phyloP scores from a whole-genome alignment of 2,888 invertebrate genomes.

The Heteromurus nitidus region DNA sequence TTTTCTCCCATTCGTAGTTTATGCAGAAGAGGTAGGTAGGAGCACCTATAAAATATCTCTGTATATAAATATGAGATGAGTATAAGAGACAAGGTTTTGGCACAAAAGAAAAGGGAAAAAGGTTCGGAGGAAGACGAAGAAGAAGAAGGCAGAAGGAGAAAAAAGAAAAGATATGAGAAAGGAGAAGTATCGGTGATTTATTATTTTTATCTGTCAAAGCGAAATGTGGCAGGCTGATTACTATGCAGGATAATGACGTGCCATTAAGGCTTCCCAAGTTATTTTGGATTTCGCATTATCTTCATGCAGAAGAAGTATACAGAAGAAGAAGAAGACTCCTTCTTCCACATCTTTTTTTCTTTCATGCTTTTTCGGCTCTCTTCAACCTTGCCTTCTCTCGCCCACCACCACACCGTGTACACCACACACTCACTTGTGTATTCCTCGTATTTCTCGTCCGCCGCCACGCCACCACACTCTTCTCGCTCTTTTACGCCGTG shows the following conservation, averaged over 20 bases:
- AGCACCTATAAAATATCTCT: neutral
- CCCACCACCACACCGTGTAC: too few species aligned
- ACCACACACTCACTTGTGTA: conserved; percentile 56
- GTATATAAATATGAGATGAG: conserved; percentile 41
- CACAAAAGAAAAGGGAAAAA: conserved; percentile 50
- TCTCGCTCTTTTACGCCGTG: neutral
- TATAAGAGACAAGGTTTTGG: conserved; percentile 58
- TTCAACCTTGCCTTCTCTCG: neutral
- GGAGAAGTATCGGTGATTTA: conserved; percentile 73
- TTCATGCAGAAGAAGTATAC: conserved; percentile 40
- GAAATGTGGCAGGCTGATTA: conserved; percentile 74
- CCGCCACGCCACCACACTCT: conserved; percentile 21
- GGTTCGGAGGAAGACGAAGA: conserved; percentile 25
- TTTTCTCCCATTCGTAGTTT: too few species aligned
- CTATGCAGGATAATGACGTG: conserved; percentile 74
- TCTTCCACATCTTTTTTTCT: too few species aligned
- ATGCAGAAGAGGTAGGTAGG: neutral
- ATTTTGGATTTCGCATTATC: conserved; percentile 73
- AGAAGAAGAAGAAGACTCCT: too few species aligned
- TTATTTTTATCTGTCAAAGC: conserved; percentile 74
- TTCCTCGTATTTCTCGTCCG: conserved; percentile 26
- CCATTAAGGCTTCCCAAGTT: conserved; percentile 74
- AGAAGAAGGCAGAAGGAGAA: too few species aligned
- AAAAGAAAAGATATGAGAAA: conserved; percentile 68
- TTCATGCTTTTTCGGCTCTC: neutral